These are phyloP conservation scores for Blastobasis adustella DNA, from an alignment of 2,888 invertebrate species.

Conservation along the genomic window DNA sequence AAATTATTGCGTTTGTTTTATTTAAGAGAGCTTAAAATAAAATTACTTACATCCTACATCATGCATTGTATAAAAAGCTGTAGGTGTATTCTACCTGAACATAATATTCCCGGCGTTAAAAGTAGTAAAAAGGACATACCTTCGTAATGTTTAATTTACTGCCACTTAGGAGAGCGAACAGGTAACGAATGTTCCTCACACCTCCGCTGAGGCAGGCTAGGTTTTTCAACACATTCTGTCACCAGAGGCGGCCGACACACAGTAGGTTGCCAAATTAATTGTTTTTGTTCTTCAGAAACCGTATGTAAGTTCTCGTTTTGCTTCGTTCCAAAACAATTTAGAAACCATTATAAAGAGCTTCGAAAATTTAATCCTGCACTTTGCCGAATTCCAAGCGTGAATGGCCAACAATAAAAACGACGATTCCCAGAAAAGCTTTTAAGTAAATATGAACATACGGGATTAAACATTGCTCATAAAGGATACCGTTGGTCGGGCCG, in stretches of 20 bases:
- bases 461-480: conserved; percentile 48
- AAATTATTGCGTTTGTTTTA: conserved; percentile 58
- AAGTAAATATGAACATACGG: conserved; percentile 52
- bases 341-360: too few species aligned
- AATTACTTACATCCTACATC: not conserved
- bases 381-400: conserved; percentile 24
- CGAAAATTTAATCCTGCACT: conserved; percentile 4
- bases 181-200: conserved; percentile 46
- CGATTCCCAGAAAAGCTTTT: conserved; percentile 44
- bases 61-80: too few species aligned
- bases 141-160: conserved; percentile 37
- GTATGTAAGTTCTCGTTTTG: too few species aligned
- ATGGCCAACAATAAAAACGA: conserved; percentile 30
- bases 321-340: too few species aligned
- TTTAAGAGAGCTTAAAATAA: conserved; percentile 1
- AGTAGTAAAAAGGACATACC: conserved; percentile 35
- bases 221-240: conserved; percentile 38
- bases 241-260: conserved; percentile 23
- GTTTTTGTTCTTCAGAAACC: conserved; percentile 23
- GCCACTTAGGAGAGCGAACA: conserved; percentile 29
- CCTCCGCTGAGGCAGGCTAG: conserved; percentile 34
- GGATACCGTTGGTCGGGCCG: conserved; percentile 43
- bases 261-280: conserved; percentile 28
- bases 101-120: conserved; percentile 4
- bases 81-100: too few species aligned